Evolutionary conservation across 1,140 invertebrate genomes (phyloP), one percentile per base, ranked within the genome.

Genomic region (Galleria mellonella): DNA sequence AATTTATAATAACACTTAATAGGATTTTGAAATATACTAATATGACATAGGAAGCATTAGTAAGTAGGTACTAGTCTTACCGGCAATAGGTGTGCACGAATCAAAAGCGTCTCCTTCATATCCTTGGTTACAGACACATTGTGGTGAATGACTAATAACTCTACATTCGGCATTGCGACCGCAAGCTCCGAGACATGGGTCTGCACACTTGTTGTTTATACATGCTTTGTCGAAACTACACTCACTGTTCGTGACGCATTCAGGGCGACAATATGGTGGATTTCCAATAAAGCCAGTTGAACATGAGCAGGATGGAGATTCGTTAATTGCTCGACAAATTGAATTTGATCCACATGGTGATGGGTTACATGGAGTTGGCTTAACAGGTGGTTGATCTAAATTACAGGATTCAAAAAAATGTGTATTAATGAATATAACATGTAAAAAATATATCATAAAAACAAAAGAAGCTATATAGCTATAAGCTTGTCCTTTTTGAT

Each of bases 161-260:
- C 90, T 85, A 72, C 94, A 96, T 23, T 91, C 73, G 1, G 93
- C 90, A 65, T 91, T 90, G 37, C 71, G 65, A 8, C 94, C 93
- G 67, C 94, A 96, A 5, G 92, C 89, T 37, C 93, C 92, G 1
- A 90, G 87, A 63, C 94, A 96, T 0, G 94, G 93, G 72, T 94
- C 90, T 43, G 87, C 86, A 71, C 94, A 95, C 64, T 93, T 93
- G 47, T 89, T 91, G 47, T 89, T 89, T 4, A 92, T 83, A 72
- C 94, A 95, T 30, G 93, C 91, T 66, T 89, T 90, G 54, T 92
- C 87, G 43, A 88, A 89, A 33, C 88, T 76, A 78, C 94, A 95
- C 69, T 94, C 92, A 23, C 89, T 90, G 64, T 93, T 94, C 6
- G 92, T 74, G 1, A 92, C 87, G 64, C 92, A 94, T 81, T 93